Evolutionary conservation across 2,888 invertebrate genomes (phyloP).

Genomic region (Lithodes maja): DNA sequence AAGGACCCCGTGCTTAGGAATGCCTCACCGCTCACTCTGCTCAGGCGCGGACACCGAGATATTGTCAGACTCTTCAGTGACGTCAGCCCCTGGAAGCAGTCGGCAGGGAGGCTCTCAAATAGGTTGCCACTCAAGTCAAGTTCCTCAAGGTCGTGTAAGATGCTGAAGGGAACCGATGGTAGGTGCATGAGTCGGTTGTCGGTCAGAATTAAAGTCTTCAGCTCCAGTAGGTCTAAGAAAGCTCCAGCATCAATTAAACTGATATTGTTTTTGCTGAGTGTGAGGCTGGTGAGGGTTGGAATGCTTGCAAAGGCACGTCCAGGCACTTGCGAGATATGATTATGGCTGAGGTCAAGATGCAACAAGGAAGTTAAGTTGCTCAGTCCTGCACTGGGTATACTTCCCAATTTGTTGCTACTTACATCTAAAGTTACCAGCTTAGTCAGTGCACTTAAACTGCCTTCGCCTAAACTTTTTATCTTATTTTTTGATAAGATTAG

Average conservation of each 20-base stretch:
- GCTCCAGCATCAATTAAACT: constrained; percentile 49
- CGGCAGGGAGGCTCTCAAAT: constrained; percentile 59
- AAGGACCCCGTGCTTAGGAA: constrained; percentile 58
- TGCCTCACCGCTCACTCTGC: constrained; percentile 61
- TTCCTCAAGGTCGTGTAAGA: constrained; percentile 32
- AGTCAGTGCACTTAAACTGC: constrained; percentile 82
- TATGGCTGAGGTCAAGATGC: constrained; percentile 66
- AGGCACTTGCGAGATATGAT: constrained; percentile 67
- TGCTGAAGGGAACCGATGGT: constrained; percentile 50
- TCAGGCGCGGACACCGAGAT: constrained; percentile 64
- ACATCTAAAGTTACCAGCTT: constrained; percentile 73
- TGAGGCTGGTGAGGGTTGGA: constrained; percentile 58
- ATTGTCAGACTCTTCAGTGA: constrained; percentile 52
- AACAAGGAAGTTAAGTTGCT: constrained; percentile 48
- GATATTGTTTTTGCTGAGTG: constrained; percentile 68
- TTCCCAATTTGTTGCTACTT: constrained; percentile 57
- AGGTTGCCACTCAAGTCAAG: constrained; percentile 69
- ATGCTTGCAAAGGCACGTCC: constrained; percentile 65
- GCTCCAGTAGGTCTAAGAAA: constrained; percentile 55
- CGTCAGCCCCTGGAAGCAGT: constrained; percentile 53
- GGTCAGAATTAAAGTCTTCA: constrained; percentile 47
- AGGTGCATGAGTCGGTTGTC: constrained; percentile 63
- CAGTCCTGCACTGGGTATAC: constrained; percentile 59
- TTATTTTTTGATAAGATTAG: constrained; percentile 86
- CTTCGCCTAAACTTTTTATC: constrained; percentile 82